A percentile compares a stretch with the other conserved stretches of the same genome.
Evolutionary conservation across 2,797 vertebrate genomes (phyloP).

Genomic region (Notolabrus celidotus): DNA sequence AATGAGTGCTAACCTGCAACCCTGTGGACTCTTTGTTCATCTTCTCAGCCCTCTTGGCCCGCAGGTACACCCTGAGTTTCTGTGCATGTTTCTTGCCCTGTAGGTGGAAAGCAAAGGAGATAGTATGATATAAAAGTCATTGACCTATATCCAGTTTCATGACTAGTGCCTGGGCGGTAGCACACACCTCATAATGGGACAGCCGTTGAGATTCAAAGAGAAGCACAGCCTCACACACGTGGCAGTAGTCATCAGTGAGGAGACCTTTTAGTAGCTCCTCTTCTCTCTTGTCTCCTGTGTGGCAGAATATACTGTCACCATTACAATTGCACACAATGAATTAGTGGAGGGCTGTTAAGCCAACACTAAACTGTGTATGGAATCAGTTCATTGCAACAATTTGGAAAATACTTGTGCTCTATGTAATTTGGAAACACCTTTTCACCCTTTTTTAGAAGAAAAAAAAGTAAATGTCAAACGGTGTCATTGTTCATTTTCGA

Average conservation of each 20-base stretch:
- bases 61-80: conserved; percentile 86
- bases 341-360: not conserved
- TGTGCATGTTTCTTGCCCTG: conserved; percentile 92
- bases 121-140: conserved; percentile 4
- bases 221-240: conserved; percentile 88
- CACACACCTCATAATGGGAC: conserved; percentile 90
- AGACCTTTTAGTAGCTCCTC: conserved; percentile 77
- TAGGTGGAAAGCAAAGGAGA: conserved; percentile 30
- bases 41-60: conserved; percentile 76
- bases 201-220: conserved; percentile 87
- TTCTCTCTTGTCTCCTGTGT: conserved; percentile 63
- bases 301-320: conserved; percentile 15
- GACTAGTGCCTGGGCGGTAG: not conserved
- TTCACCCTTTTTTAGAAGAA: not conserved
- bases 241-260: conserved; percentile 88
- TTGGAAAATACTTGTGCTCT: no score
- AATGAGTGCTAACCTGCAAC: conserved; percentile 74
- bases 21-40: conserved; percentile 52
- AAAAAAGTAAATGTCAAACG: not conserved
- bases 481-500: not conserved
- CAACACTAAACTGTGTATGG: not conserved
- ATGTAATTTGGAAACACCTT: not conserved
- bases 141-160: not conserved
- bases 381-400: not conserved
- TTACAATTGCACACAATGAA: not conserved